phyloP scores from a whole-genome alignment of 2,888 invertebrate species.

The Patella ulyssiponensis region DNA sequence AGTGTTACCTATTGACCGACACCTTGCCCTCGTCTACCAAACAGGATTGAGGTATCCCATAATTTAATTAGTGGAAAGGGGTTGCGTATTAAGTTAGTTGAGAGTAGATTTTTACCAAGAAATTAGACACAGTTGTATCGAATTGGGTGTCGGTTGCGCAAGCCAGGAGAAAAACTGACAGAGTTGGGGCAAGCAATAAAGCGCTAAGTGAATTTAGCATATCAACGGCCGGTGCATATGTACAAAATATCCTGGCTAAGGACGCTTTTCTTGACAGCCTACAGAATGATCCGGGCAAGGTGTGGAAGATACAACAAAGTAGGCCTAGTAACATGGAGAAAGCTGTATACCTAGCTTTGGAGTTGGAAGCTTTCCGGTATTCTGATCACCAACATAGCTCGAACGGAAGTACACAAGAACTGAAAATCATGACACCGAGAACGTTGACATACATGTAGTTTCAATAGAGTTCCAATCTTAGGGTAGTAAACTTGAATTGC shows the following conservation, averaged over 20 bases:
- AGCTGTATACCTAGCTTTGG: constrained; percentile 6
- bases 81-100: too few species aligned
- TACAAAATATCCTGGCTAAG: constrained; percentile 13
- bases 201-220: background rate
- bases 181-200: constrained; percentile 1
- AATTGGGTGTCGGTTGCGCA: background rate
- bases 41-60: too few species aligned
- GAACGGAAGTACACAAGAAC: background rate
- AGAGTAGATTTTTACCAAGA: too few species aligned
- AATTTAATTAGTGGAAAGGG: too few species aligned
- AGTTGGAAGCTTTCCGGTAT: background rate
- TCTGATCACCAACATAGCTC: background rate
- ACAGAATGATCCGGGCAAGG: background rate
- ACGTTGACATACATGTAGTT: too few species aligned
- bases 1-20: too few species aligned
- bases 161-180: background rate
- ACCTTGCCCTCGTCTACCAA: too few species aligned
- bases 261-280: background rate
- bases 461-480: too few species aligned
- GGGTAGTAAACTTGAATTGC: too few species aligned
- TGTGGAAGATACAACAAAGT: constrained; percentile 6
- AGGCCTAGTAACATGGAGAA: too few species aligned
- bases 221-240: background rate
- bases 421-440: background rate
- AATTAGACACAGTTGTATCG: background rate